phyloP scores from a whole-genome alignment of 2,113 vertebrate species.

The Gnathonemus echidnorhynchus region DNA sequence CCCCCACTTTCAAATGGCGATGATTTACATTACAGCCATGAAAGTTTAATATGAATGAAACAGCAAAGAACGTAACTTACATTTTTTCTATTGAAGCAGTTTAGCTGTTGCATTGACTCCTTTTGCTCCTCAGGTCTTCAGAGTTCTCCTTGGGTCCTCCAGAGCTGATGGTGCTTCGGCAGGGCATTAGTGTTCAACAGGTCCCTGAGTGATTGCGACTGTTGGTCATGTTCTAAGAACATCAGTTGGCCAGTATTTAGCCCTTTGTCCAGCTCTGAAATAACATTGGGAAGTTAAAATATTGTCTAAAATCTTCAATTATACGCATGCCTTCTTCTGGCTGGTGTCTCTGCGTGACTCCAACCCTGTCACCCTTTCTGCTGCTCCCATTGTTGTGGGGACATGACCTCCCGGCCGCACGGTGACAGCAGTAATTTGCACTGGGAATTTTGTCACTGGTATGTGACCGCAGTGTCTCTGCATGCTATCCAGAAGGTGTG shows the following conservation, averaged over 20 bases:
- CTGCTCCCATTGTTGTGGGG: constrained; percentile 30
- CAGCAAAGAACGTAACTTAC: neutral
- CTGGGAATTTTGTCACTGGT: constrained; percentile 15
- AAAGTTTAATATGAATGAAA: neutral
- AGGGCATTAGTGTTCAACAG: neutral
- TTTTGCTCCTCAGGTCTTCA: neutral
- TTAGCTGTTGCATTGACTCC: neutral
- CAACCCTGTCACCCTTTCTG: constrained; percentile 24
- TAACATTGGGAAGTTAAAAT: neutral
- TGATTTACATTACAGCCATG: neutral
- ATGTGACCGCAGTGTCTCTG: constrained; percentile 28
- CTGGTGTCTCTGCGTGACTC: neutral
- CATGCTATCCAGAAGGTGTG: constrained; percentile 18
- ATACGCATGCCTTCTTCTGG: neutral
- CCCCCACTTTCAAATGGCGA: neutral
- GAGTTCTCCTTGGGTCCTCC: neutral
- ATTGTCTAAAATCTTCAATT: neutral
- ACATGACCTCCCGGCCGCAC: constrained; percentile 26
- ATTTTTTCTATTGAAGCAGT: neutral
- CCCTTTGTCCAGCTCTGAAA: neutral
- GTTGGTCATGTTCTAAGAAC: neutral
- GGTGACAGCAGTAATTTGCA: constrained; percentile 30
- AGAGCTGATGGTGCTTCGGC: neutral
- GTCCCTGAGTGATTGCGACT: neutral
- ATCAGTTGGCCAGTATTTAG: neutral